Evolutionary conservation across 2,113 vertebrate genomes (phyloP).

Genomic region (Telmatochromis brachygnathus): DNA sequence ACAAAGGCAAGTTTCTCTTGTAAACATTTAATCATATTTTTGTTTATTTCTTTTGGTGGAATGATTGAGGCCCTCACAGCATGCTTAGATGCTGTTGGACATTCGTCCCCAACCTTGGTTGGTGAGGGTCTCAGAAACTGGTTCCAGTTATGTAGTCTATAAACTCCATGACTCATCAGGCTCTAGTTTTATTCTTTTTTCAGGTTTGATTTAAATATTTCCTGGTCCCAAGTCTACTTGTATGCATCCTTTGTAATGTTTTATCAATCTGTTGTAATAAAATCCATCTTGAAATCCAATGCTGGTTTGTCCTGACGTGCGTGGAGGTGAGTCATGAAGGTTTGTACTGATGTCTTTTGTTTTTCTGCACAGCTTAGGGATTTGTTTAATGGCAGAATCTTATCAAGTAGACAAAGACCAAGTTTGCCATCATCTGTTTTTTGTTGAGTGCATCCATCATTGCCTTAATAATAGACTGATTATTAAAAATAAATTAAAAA

Average conservation of each 20-base stretch:
- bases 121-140: slow-evolving; percentile 90
- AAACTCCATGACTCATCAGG: slow-evolving; percentile 81
- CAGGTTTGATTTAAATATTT: slow-evolving; percentile 80
- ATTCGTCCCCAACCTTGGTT: slow-evolving; percentile 94
- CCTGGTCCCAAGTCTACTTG: slow-evolving; percentile 74
- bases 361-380: slow-evolving; percentile 56
- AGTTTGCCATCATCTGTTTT: slow-evolving; percentile 29
- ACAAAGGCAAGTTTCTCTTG: slow-evolving; percentile 97
- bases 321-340: slow-evolving; percentile 85
- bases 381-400: background rate
- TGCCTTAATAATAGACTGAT: background rate
- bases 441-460: background rate
- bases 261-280: slow-evolving; percentile 94
- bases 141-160: slow-evolving; percentile 72
- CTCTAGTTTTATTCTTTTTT: slow-evolving; percentile 81
- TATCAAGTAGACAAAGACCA: slow-evolving; percentile 1
- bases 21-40: slow-evolving; percentile 72
- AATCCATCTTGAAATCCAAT: slow-evolving; percentile 85
- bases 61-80: slow-evolving; percentile 89
- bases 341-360: slow-evolving; percentile 52
- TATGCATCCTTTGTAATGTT: slow-evolving; percentile 93
- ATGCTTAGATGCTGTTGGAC: slow-evolving; percentile 94
- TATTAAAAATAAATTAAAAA: background rate
- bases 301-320: slow-evolving; percentile 89
- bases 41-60: slow-evolving; percentile 72